Base-by-base conservation (phyloP, 2,797 vertebrate genomes). In the Pipistrellus kuhlii region DNA sequence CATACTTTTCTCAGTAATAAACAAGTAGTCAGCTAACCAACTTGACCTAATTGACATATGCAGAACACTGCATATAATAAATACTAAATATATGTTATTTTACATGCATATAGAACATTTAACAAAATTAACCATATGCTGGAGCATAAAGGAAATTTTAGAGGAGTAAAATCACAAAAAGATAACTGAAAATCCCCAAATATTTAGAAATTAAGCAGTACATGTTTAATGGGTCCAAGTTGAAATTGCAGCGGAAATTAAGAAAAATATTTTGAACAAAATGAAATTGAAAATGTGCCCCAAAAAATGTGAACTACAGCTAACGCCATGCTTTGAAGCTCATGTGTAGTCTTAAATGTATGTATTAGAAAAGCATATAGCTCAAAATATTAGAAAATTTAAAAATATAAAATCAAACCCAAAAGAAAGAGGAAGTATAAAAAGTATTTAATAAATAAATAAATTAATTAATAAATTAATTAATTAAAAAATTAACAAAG, bases 161-260 rank as follows among this genome's bases (percentile, higher is more conserved):
- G 51, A 93, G 35, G n/a, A 62, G 38, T 87, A 72, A 91, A 94
- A 59, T 94, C 41, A 88, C 25, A 90, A 75, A 92, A 95, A 57
- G 35, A 68, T 88, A 85, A 57, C 38, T 88, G 89, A 71, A 93
- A 92, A n/a, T 81, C 66, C n/a, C 8, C n/a, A 93, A 25, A 85
- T 53, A 15, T 87, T 90, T 85, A 90, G 46, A 92, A 88, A 88
- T 76, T 75, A 93, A 86, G 15, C n/a, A 91, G 30, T 75, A 77
- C 57, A 68, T 73, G 18, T 46, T 17, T 85, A 71, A 68, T 46
- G 5, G 13, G 11, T 91, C 66, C 78, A 93, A 73, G 35, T 80
- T 83, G 77, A 86, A 91, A 94, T 78, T 80, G 8, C 55, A 93
- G 23, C 66, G 27, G 25, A 91, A 73, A 64, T 66, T 53, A 53